Evolutionary conservation across 37 sponge, comb jelly and placozoan species (phyloP), one percentile per base, ranked within the genome.

Genomic region (Amphimedon queenslandica): DNA sequence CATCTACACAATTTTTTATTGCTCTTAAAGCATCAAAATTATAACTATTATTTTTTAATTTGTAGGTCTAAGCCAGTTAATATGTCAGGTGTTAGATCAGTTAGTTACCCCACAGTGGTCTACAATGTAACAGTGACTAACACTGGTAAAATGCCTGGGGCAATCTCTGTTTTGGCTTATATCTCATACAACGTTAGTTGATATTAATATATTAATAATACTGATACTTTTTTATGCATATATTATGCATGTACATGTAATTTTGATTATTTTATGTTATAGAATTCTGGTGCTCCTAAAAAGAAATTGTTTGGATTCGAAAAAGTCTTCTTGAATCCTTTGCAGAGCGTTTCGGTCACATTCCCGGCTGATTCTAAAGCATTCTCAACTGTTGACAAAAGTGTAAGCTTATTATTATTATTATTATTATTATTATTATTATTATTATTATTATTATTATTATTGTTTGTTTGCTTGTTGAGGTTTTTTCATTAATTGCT

Each of bases 51-150:
- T 13, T 18, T 47, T 13, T 13, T 18, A 13, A 18, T 18, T 18
- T 47, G 13, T n/a, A n/a, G n/a, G 20, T 23, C 16, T 23, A 53
- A 16, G 8, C 64, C 64, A 63, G 8, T 20, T 20, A 47, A n/a
- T n/a, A n/a, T n/a, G n/a, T n/a, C n/a, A n/a, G n/a, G n/a, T n/a
- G n/a, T n/a, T n/a, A n/a, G n/a, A n/a, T n/a, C n/a, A n/a, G n/a
- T n/a, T n/a, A 8, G 53, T 47, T 47, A 18, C 8, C 13, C 10
- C 5, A 73, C 39, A 8, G 70, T 89, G 23, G 20, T 69, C 60
- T 90, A 85, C 51, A 25, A 58, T 34, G 91, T 85, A 24, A 76
- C 42, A 37, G 91, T 90, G 53, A 82, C 85, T 67, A 90, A 90
- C 72, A 90, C 76, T 3, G 91, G 91, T 4, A 80, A 58, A 13